phyloP scores from a whole-genome alignment of 35 echinoderm and acorn worm species.

The Lytechinus pictus region DNA sequence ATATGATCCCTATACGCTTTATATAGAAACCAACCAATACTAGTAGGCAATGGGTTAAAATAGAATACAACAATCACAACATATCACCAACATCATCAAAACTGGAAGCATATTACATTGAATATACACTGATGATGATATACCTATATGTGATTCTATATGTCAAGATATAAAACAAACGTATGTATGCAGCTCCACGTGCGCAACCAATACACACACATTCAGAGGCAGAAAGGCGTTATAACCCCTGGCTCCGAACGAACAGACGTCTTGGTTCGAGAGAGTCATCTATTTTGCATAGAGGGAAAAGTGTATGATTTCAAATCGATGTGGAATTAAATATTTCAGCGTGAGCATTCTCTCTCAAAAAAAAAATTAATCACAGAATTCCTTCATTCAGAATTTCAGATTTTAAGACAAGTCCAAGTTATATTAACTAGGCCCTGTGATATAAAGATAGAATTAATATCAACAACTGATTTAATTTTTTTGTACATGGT shows the following conservation, averaged over 20 bases:
- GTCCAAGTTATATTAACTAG: no score
- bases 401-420: no score
- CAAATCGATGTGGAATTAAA: not conserved
- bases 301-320: conserved; percentile 10
- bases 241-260: no score
- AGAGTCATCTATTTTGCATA: not conserved
- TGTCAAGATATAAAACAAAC: not conserved
- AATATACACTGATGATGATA: conserved; percentile 20
- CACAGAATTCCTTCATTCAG: no score
- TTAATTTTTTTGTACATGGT: no score
- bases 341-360: not conserved
- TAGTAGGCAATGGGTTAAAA: no score
- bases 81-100: conserved; percentile 29
- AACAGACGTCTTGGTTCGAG: not conserved
- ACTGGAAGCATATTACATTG: conserved; percentile 43
- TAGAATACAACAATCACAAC: not conserved
- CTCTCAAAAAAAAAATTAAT: no score
- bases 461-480: no score
- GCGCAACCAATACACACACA: not conserved
- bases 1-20: no score
- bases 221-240: no score
- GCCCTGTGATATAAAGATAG: no score
- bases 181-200: not conserved
- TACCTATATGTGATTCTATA: not conserved
- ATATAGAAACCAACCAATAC: no score